phyloP scores from a whole-genome alignment of 2,888 invertebrate genomes.

The Trisateles emortualis region DNA sequence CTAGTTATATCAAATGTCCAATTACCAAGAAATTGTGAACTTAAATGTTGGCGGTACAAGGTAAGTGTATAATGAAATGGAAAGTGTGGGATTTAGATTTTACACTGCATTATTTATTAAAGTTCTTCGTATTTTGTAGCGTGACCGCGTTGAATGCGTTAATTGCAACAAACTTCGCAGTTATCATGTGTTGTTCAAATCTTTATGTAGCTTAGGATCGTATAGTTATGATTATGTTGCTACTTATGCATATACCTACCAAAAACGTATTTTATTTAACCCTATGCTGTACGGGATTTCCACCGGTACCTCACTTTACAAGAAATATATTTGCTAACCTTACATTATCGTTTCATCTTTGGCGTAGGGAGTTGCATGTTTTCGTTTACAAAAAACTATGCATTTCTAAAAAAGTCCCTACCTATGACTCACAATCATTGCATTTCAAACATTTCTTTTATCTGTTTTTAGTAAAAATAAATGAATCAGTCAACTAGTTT shows the following conservation, averaged over 20 bases:
- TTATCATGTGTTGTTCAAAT: not conserved
- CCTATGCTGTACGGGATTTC: no score
- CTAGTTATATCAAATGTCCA: slow-evolving; percentile 66
- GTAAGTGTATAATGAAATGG: slow-evolving; percentile 80
- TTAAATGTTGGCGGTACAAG: slow-evolving; percentile 98
- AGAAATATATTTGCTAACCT: no score
- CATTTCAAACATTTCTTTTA: no score
- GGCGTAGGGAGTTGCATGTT: no score
- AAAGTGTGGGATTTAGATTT: slow-evolving; percentile 35
- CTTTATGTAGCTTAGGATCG: not conserved
- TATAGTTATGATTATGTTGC: not conserved
- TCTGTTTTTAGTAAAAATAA: no score
- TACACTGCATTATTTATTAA: slow-evolving; percentile 9
- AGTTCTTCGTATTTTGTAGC: not conserved
- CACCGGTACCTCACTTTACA: no score
- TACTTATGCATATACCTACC: not conserved
- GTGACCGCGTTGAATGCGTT: not conserved
- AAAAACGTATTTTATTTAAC: no score
- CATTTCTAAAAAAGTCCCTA: no score
- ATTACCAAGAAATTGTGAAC: slow-evolving; percentile 91
- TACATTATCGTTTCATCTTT: no score
- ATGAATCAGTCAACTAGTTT: no score
- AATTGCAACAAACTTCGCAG: not conserved
- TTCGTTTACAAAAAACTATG: no score
- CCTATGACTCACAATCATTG: no score